A percentile compares a stretch with the other conserved stretches of the same genome.
These are phyloP conservation scores for Piscicola geometra DNA, from an alignment of 2,888 invertebrate genomes.

Conservation along the genomic window DNA sequence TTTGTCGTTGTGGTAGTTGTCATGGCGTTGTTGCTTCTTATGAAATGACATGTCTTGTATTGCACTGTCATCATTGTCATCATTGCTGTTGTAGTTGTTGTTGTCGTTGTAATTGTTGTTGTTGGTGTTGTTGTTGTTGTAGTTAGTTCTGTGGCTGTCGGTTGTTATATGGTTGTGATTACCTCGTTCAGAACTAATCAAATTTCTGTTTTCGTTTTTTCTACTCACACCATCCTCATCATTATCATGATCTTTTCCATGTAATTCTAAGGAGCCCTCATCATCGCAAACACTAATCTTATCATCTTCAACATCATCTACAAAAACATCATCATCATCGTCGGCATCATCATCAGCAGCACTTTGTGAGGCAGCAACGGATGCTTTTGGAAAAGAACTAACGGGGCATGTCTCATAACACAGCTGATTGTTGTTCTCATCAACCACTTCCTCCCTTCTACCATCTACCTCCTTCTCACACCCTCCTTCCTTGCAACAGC, in stretches of 20 bases:
- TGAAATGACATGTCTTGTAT: conserved; percentile 36
- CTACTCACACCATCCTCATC: neutral
- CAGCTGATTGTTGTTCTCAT: neutral
- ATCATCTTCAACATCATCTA: neutral
- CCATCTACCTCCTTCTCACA: neutral
- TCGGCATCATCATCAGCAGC: conserved; percentile 10
- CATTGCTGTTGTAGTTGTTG: neutral
- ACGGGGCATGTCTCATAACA: no score
- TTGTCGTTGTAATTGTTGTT: neutral
- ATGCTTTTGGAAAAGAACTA: neutral
- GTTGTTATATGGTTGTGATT: neutral
- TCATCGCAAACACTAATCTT: conserved; percentile 1
- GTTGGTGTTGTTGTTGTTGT: neutral
- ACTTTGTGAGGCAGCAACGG: neutral
- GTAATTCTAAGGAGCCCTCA: no score
- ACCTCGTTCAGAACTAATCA: neutral
- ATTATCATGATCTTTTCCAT: neutral
- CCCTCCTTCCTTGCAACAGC: conserved; percentile 11
- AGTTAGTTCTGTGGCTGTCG: neutral
- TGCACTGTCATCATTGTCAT: conserved; percentile 30
- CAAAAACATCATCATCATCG: neutral
- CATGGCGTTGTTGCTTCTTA: no score
- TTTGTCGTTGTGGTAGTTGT: no score
- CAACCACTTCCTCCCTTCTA: conserved; percentile 4
- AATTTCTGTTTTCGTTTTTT: neutral